These are phyloP conservation scores for Xiphophorus maculatus DNA, from an alignment of 2,113 vertebrate genomes.

Conservation along the genomic window DNA sequence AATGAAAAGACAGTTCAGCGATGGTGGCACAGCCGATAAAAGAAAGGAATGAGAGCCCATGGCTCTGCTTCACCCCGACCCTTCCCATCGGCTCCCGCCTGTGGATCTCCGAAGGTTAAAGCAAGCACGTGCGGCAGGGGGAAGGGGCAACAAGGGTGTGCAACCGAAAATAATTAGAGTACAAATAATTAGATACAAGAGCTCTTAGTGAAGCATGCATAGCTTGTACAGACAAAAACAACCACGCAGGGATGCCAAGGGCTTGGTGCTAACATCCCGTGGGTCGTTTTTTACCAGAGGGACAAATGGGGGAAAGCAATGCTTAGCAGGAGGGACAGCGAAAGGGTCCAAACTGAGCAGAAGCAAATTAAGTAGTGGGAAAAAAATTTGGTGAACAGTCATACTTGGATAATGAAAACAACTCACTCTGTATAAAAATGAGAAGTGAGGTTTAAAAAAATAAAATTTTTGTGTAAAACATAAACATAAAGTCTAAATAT, in stretches of 20 bases:
- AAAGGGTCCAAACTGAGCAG: not conserved
- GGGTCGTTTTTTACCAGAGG: slow-evolving; percentile 26
- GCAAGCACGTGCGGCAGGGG: slow-evolving; percentile 29
- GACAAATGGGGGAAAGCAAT: slow-evolving; percentile 2
- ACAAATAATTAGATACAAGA: slow-evolving; percentile 73
- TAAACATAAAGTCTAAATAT: not conserved
- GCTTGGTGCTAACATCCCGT: slow-evolving; percentile 34
- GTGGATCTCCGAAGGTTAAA: slow-evolving; percentile 59
- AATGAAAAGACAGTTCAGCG: slow-evolving; percentile 40
- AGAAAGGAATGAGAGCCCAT: slow-evolving; percentile 49
- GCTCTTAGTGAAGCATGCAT: slow-evolving; percentile 58
- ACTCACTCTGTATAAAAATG: not conserved
- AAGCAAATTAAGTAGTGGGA: slow-evolving; percentile 1
- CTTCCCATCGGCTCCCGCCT: slow-evolving; percentile 50
- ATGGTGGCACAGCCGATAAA: slow-evolving; percentile 44
- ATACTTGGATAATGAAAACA: not conserved
- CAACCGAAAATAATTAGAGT: slow-evolving; percentile 75
- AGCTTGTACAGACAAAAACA: slow-evolving; percentile 42
- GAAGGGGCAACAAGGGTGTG: slow-evolving; percentile 1
- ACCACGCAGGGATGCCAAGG: slow-evolving; percentile 27
- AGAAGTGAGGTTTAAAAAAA: not conserved
- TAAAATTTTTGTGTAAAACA: not conserved
- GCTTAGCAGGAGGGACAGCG: not conserved
- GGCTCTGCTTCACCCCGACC: slow-evolving; percentile 63
- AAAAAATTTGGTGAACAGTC: not conserved